Base-by-base conservation (phyloP, 1,140 invertebrate species). In the Psix sp. region DNA sequence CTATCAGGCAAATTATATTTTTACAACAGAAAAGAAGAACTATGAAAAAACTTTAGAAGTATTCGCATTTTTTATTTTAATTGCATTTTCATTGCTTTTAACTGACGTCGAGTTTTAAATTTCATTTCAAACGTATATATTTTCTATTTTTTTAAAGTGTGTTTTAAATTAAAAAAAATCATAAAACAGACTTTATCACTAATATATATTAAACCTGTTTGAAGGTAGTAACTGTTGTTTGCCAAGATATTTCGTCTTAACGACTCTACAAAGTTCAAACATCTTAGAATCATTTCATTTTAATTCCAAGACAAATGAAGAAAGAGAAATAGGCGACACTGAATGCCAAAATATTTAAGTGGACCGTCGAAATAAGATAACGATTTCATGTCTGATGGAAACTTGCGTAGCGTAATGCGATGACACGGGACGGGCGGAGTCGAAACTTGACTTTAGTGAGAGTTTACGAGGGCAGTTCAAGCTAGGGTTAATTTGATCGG, bases 391-490 rank as follows among this genome's bases (percentile, higher is more conserved):
- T 74, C 68, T 54, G 71, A 63, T 72, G 39, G 66, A 63, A 62
- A 59, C 67, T 68, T 56, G 67, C 66, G 66, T 67, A 57, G 51
- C 67, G 51, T 72, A 77, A 77, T 77, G 66, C 63, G 76, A 65
- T 76, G 77, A 85, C 84, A 85, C 68, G 82, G 77, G 83, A 83
- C 82, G 81, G 84, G 84, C 83, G 84, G 84, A 86, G 82, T 68
- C 60, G 59, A 74, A 77, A 78, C 74, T 80, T 84, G 82, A 86
- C 83, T 86, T 85, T 85, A 83, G 82, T 80, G 84, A 83, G 82
- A 84, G 82, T 86, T 86, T 86, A 86, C 78, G 84, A 86, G 82
- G 82, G 77, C 77, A 79, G 82, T 81, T 76, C 73, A 81, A 83
- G 75, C 81, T 77, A 77, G 74, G 81, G 80, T 84, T 85, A 85